Percentiles rank a stretch among this genome's conserved stretches.
Evolutionary conservation across 2,113 vertebrate species (phyloP).

Genomic region (Rissa tridactyla): DNA sequence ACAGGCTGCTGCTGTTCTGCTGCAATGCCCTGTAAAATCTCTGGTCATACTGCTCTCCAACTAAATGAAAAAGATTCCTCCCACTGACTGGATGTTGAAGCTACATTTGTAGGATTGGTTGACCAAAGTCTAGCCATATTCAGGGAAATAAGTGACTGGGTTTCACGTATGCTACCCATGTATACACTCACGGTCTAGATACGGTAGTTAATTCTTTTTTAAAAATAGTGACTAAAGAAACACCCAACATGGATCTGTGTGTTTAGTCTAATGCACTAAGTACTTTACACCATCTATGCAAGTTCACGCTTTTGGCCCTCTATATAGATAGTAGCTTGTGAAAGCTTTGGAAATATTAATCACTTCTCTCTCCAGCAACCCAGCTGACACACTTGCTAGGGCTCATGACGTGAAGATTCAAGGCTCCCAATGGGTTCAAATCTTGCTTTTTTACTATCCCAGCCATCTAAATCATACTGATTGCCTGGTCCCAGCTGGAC

Average conservation of each 20-base stretch:
- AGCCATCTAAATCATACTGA: background rate
- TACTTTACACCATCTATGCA: background rate
- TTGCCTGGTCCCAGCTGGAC: background rate
- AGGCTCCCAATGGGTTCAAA: background rate
- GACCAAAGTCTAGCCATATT: background rate
- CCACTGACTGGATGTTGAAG: background rate
- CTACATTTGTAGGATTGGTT: background rate
- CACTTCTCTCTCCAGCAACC: background rate
- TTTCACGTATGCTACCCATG: background rate
- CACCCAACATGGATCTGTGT: background rate
- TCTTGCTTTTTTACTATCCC: background rate
- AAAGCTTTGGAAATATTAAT: background rate
- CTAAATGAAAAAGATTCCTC: background rate
- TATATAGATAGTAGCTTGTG: background rate
- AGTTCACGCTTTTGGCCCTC: background rate
- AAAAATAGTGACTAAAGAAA: background rate
- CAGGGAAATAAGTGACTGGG: background rate
- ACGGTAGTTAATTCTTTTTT: background rate
- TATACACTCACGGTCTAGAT: background rate
- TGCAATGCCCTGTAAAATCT: background rate
- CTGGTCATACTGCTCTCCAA: background rate
- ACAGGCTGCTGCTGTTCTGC: background rate
- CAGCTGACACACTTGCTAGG: background rate
- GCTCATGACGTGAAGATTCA: rapidly evolving
- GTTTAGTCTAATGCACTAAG: background rate